Evolutionary conservation across 2,113 vertebrate genomes (phyloP).

Genomic region (Amphiprion percula): DNA sequence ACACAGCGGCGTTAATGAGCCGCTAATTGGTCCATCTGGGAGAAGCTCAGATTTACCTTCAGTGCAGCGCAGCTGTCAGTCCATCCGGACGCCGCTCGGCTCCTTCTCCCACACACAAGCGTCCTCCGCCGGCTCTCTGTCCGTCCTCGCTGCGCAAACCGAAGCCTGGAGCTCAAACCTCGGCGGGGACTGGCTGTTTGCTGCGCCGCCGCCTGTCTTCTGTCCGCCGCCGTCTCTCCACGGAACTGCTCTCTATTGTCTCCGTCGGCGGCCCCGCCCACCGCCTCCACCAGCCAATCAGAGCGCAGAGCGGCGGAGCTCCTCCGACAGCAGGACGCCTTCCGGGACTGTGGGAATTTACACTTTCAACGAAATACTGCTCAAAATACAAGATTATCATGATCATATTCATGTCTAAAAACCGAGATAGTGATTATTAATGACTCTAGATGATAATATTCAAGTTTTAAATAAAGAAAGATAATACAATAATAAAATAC

Average conservation of each 20-base stretch:
- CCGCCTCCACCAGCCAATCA: constrained; percentile 50
- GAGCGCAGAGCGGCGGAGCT: constrained; percentile 47
- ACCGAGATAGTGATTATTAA: not conserved
- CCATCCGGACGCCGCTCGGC: constrained; percentile 35
- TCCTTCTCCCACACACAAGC: not conserved
- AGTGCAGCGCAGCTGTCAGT: constrained; percentile 52
- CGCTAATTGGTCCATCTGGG: not conserved
- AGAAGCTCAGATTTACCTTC: constrained; percentile 58
- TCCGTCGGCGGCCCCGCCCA: constrained; percentile 55
- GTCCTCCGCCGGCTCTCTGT: not conserved
- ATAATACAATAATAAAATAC: too few species aligned
- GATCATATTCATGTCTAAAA: too few species aligned
- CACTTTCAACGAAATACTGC: accelerated
- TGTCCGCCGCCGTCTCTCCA: not conserved
- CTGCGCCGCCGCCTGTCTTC: constrained; percentile 13
- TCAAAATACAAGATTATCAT: too few species aligned
- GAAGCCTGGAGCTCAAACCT: not conserved
- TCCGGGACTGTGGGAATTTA: not conserved
- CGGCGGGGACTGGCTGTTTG: not conserved
- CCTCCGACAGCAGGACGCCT: constrained; percentile 28
- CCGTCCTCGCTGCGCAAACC: not conserved
- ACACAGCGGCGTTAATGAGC: not conserved
- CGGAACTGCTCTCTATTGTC: constrained; percentile 73
- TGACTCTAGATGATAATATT: not conserved
- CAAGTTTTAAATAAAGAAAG: too few species aligned